Conservation (phyloP, 2,113 vertebrate species). For the Eublepharis macularius region DNA sequence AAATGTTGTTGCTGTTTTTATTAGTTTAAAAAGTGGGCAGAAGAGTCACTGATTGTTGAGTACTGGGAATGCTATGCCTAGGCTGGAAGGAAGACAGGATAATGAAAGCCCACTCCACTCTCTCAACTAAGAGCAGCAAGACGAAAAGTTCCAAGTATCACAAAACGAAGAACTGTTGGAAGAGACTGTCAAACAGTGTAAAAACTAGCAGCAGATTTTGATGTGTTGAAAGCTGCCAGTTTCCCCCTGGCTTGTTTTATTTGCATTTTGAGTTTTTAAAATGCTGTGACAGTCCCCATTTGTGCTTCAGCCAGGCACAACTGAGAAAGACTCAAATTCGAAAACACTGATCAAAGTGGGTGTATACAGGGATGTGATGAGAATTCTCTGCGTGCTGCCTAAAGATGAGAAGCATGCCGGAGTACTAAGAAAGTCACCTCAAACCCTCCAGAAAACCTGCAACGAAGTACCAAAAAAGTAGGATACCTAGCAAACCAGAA, state of each 20-base stretch:
- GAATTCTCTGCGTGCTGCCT: neutral
- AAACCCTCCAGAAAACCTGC: neutral
- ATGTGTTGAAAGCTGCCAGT: neutral
- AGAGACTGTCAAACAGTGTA: neutral
- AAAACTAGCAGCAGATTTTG: conserved; percentile 8
- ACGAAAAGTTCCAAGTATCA: neutral
- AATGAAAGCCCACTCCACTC: neutral
- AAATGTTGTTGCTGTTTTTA: no score
- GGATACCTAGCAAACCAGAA: neutral
- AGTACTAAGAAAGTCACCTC: neutral
- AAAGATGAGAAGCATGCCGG: neutral
- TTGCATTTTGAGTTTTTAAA: neutral
- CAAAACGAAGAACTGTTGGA: neutral
- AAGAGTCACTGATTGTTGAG: neutral
- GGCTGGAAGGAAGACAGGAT: neutral
- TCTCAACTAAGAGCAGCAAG: neutral
- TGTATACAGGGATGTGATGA: neutral
- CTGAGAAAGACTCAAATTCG: neutral
- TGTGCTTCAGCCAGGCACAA: neutral
- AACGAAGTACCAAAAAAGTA: neutral
- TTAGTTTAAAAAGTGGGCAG: neutral
- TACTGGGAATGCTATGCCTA: neutral
- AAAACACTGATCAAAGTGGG: neutral
- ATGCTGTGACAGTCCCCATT: neutral
- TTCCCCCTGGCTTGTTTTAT: neutral